A percentile compares a stretch with the other conserved stretches of the same genome.
These are phyloP conservation scores for Bradypodion pumilum DNA, from an alignment of 2,797 vertebrate species.

Conservation along the genomic window DNA sequence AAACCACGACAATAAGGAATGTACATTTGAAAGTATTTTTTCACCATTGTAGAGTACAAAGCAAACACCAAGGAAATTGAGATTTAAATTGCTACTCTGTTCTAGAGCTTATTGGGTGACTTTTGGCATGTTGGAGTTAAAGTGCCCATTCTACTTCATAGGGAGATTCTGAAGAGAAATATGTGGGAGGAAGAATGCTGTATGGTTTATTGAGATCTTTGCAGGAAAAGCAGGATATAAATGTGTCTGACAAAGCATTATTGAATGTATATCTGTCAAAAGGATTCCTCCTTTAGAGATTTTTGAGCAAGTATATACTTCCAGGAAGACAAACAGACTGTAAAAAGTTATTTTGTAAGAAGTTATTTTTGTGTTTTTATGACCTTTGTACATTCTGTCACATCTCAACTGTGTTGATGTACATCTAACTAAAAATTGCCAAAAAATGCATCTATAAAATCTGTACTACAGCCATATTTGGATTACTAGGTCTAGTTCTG, in stretches of 20 bases:
- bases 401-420: slow-evolving; percentile 49
- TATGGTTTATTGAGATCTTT: not conserved
- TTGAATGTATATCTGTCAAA: not conserved
- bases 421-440: slow-evolving; percentile 15
- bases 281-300: too few relatives aligned
- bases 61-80: not conserved
- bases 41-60: not conserved
- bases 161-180: not conserved
- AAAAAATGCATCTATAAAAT: not conserved
- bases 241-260: not conserved
- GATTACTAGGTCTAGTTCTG: not conserved
- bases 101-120: not conserved
- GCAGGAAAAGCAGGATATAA: not conserved
- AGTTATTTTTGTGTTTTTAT: too few relatives aligned
- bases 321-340: too few relatives aligned
- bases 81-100: not conserved
- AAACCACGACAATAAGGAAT: not conserved
- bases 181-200: too few relatives aligned
- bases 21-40: not conserved
- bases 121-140: not conserved
- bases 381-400: slow-evolving; percentile 40
- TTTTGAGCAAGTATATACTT: too few relatives aligned
- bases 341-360: too few relatives aligned
- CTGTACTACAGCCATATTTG: not conserved
- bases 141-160: not conserved